Conservation (phyloP, 1,140 invertebrate species). For the Zaprionus nigranus region DNA sequence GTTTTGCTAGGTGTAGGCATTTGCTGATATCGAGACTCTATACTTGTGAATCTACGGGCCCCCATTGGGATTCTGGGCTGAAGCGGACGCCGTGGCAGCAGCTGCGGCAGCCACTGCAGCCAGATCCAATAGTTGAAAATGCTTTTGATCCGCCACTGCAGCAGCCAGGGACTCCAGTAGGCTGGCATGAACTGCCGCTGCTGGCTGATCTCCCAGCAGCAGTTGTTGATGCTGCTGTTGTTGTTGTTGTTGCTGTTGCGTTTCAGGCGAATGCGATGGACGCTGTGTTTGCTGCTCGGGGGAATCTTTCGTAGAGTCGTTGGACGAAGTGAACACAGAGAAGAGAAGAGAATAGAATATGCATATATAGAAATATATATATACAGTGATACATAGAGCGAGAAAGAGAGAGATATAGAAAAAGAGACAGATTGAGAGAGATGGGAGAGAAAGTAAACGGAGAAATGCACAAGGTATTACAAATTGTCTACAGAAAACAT, state of each 20-base stretch:
- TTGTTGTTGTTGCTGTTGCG: constrained; percentile 53
- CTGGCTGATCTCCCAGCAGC: constrained; percentile 52
- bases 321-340: constrained; percentile 43
- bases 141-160: constrained; percentile 75
- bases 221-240: constrained; percentile 40
- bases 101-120: constrained; percentile 72
- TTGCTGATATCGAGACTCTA: not conserved
- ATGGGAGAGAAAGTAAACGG: constrained; percentile 45
- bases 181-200: constrained; percentile 69
- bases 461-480: constrained; percentile 60
- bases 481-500: constrained; percentile 37
- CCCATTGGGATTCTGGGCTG: constrained; percentile 63
- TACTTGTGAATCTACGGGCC: constrained; percentile 44
- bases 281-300: constrained; percentile 63
- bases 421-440: constrained; percentile 22
- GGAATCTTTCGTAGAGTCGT: constrained; percentile 59
- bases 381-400: constrained; percentile 37
- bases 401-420: constrained; percentile 20
- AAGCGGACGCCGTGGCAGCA: constrained; percentile 59
- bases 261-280: constrained; percentile 57
- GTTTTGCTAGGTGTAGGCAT: constrained; percentile 12
- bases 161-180: constrained; percentile 70
- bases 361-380: constrained; percentile 43
- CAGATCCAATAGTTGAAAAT: constrained; percentile 75
- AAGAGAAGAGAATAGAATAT: constrained; percentile 54